Evolutionary conservation across 2,888 invertebrate genomes (phyloP), one percentile per base, ranked within the genome.

Genomic region (Petrolisthes manimaculis): DNA sequence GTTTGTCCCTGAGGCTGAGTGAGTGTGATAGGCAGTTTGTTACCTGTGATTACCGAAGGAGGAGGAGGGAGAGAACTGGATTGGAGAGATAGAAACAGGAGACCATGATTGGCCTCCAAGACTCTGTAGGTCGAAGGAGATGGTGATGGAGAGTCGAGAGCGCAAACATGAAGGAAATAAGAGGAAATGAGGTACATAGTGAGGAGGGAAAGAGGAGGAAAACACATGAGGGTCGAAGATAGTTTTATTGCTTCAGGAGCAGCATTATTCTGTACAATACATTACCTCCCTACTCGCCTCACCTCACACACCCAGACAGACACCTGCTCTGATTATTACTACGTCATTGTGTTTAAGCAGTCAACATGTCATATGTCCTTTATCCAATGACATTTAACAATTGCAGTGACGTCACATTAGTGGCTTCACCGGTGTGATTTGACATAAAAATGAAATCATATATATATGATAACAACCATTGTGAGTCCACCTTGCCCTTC

Each of bases 181-280:
- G 74, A 8, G 4, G n/a, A 21, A 74, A 74, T 21, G 74, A 74
- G 24, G 1, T 12, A 74, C 8, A 74, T 8, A 74, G 74, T 18
- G 24, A 21, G 24, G 74, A 78, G 24, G 18, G 54, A 78, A 18
- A 53, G 24, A n/a, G 53, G 53, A 18, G 54, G 18, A n/a, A 18
- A 18, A 53, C 14, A 53, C 5, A 78, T n/a, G 53, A 53, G 53
- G 54, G 53, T 51, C n/a, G 54, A 53, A 78, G 53, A n/a, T 61
- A 61, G 61, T 3, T 9, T n/a, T n/a, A n/a, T 8, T 71, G 71
- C 21, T 71, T 71, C 71, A 71, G 71, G 77, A 77, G 77, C 77
- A 37, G 9, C 77, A 77, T 37, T 77, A 77, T 77, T 77, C 77
- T 77, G 77, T 77, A 77, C 77, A 77, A 37, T 51, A 77, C 51